Evolutionary conservation across 2,888 invertebrate genomes (phyloP).

Genomic region (Drosophila kambysellisi): DNA sequence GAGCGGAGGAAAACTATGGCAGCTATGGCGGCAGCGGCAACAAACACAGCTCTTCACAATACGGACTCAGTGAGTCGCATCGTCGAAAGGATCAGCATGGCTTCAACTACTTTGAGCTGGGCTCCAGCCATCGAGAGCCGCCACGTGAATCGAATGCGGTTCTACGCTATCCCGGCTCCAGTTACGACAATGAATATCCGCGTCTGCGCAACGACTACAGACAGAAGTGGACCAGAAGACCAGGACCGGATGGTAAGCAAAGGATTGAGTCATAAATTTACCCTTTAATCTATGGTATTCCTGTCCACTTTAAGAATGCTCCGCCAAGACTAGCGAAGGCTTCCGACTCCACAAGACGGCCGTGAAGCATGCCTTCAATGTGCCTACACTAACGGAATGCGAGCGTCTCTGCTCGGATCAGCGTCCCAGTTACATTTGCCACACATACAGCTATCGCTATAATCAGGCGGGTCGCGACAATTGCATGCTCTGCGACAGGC

Average conservation of each 20-base stretch:
- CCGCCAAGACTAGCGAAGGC: constrained; percentile 90
- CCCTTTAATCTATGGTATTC: background rate
- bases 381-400: constrained; percentile 90
- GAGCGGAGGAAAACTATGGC: constrained; percentile 86
- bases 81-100: constrained; percentile 81
- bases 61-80: constrained; percentile 86
- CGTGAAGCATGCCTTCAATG: constrained; percentile 88
- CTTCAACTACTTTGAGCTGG: constrained; percentile 85
- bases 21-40: constrained; percentile 86
- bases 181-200: constrained; percentile 76
- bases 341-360: constrained; percentile 90
- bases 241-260: constrained; percentile 84
- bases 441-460: constrained; percentile 90
- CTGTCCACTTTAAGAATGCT: constrained; percentile 87
- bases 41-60: constrained; percentile 85
- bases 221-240: constrained; percentile 84
- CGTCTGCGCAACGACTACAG: constrained; percentile 82
- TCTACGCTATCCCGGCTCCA: constrained; percentile 85
- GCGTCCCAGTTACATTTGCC: constrained; percentile 89
- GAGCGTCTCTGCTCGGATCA: constrained; percentile 91
- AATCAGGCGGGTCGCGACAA: constrained; percentile 87
- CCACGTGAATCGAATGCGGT: constrained; percentile 85
- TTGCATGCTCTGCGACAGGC: constrained; percentile 91
- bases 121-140: constrained; percentile 83
- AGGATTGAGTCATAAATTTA: background rate